phyloP scores from a whole-genome alignment of 2,113 vertebrate species.

The Burhinus oedicnemus region DNA sequence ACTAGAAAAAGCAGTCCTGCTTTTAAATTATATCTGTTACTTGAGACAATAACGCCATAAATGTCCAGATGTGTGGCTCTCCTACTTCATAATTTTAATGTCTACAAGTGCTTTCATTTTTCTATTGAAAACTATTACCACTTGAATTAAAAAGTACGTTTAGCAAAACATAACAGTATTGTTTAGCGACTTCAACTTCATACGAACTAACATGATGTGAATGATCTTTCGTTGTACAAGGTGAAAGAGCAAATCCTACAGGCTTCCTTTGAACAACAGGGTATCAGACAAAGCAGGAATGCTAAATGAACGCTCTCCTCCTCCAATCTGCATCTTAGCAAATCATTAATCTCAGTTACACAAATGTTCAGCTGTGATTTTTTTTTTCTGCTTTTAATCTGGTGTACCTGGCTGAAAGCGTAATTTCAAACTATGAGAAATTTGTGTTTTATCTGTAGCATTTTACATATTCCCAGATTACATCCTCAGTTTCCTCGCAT shows the following conservation, averaged over 20 bases:
- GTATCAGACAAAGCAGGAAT: background rate
- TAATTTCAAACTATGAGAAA: background rate
- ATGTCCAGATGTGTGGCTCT: background rate
- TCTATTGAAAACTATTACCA: background rate
- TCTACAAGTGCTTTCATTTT: background rate
- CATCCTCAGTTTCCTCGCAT: background rate
- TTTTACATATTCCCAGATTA: background rate
- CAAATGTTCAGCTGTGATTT: background rate
- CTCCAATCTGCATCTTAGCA: background rate
- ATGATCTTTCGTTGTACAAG: background rate
- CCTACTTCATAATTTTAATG: background rate
- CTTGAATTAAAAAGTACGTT: background rate
- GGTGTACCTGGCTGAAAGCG: background rate
- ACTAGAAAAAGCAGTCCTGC: conserved; percentile 5
- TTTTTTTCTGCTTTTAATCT: background rate
- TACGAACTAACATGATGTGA: background rate
- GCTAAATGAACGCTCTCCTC: background rate
- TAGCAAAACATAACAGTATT: background rate
- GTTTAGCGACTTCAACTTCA: background rate
- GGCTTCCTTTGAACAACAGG: background rate
- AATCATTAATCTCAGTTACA: background rate
- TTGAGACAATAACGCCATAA: background rate
- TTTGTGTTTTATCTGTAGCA: background rate
- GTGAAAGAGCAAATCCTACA: background rate
- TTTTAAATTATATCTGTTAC: conserved; percentile 26